Conservation (phyloP, 2,797 vertebrate species). For the Alauda arvensis region DNA sequence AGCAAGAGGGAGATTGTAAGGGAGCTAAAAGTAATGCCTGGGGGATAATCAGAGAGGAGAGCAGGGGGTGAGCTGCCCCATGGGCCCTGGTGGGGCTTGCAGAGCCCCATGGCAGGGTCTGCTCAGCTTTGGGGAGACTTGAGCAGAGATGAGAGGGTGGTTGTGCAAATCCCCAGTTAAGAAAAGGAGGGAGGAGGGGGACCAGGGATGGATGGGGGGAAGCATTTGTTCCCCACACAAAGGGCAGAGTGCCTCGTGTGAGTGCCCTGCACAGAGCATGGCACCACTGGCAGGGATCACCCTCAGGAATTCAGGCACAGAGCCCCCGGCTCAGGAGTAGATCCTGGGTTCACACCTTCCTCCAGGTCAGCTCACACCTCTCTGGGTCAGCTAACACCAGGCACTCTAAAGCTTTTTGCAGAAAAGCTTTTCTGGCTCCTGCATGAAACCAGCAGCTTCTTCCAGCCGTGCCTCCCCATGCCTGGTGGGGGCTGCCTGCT, state of each 20-base stretch:
- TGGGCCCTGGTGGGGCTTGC: background rate
- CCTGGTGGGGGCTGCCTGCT: background rate
- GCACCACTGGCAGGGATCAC: background rate
- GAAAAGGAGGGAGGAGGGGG: background rate
- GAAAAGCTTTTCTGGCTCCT: constrained; percentile 28
- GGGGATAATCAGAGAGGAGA: background rate
- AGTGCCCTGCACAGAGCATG: background rate
- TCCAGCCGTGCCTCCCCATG: background rate
- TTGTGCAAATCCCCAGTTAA: background rate
- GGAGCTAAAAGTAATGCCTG: background rate
- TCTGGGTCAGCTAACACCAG: background rate
- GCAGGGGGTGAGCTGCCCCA: background rate
- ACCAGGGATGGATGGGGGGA: background rate
- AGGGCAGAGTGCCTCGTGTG: background rate
- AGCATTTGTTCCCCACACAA: accelerated
- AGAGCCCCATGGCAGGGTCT: background rate
- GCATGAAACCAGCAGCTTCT: constrained; percentile 23
- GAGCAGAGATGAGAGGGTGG: background rate
- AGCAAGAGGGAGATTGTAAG: background rate
- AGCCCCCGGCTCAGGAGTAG: background rate
- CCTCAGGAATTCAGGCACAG: background rate
- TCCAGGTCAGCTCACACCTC: background rate
- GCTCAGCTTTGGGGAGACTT: background rate
- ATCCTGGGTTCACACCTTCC: background rate
- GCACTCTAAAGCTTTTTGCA: background rate